Conservation (phyloP, 2,888 invertebrate species). For the Eutolmus rufibarbis region DNA sequence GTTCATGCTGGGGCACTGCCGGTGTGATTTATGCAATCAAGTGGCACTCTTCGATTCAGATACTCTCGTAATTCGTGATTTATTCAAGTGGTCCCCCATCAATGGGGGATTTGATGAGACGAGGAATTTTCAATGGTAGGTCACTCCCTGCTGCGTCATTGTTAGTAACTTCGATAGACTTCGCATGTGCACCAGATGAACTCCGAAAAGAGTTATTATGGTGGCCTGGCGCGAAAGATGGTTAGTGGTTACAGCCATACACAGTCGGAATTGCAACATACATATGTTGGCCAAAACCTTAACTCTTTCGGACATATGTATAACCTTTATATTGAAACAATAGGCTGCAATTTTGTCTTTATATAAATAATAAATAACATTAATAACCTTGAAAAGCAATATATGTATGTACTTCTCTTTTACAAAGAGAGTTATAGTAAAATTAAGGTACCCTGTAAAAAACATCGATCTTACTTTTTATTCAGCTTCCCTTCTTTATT, state of each 20-base stretch:
- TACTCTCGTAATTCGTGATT: constrained; percentile 30
- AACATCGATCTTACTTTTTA: no score
- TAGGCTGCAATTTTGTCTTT: no score
- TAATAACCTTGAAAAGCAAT: no score
- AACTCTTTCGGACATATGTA: no score
- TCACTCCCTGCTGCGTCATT: constrained; percentile 27
- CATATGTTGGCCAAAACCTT: no score
- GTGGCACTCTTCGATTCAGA: constrained; percentile 28
- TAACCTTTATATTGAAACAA: no score
- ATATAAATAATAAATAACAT: no score
- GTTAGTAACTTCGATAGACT: background rate
- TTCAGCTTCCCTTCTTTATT: no score
- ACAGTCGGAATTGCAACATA: no score
- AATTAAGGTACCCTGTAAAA: no score
- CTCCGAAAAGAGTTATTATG: background rate
- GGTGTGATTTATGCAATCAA: constrained; percentile 23
- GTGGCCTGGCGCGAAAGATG: background rate
- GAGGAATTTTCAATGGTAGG: constrained; percentile 18
- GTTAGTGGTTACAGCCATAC: background rate
- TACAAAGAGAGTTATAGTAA: no score
- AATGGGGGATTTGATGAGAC: constrained; percentile 25
- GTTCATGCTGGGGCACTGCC: background rate
- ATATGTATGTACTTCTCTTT: no score
- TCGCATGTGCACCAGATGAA: background rate
- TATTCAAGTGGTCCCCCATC: constrained; percentile 16